These are phyloP conservation scores for Philereme transversata DNA, from an alignment of 2,888 invertebrate species.

Conservation along the genomic window DNA sequence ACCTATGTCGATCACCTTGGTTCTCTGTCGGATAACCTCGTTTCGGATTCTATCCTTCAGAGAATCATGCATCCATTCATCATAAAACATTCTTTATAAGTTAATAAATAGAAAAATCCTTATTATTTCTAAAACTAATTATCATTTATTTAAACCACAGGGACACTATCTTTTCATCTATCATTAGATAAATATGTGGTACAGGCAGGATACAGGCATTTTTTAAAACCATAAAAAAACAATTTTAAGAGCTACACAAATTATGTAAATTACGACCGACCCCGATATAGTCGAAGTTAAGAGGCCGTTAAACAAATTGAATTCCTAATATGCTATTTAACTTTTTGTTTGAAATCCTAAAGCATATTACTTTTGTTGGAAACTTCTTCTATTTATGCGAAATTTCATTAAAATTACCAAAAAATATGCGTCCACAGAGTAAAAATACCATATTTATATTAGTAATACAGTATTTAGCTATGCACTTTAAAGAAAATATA, in stretches of 20 bases:
- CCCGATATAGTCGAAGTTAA: constrained; percentile 47
- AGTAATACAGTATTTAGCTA: too few relatives aligned
- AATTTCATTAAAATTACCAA: constrained; percentile 37
- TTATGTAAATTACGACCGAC: constrained; percentile 30
- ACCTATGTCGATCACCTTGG: too few relatives aligned
- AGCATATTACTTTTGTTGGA: constrained; percentile 68
- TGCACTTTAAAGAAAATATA: too few relatives aligned
- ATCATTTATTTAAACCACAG: too few relatives aligned
- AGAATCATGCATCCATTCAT: neutral
- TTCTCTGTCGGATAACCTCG: too few relatives aligned
- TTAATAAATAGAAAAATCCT: too few relatives aligned
- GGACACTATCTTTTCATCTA: too few relatives aligned
- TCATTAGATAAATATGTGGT: too few relatives aligned
- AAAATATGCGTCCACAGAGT: constrained; percentile 37
- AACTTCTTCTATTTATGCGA: constrained; percentile 70
- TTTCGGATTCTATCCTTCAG: too few relatives aligned
- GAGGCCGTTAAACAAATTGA: constrained; percentile 70
- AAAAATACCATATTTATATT: constrained; percentile 36
- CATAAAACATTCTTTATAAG: neutral
- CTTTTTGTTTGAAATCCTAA: constrained; percentile 64
- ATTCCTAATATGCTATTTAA: constrained; percentile 77
- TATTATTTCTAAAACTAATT: too few relatives aligned
- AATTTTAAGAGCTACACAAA: constrained; percentile 21
- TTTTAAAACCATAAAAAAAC: constrained; percentile 19
- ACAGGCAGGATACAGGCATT: neutral